Evolutionary conservation across 2,113 vertebrate genomes (phyloP), one percentile per base, ranked within the genome.

Genomic region (Menidia beryllina): DNA sequence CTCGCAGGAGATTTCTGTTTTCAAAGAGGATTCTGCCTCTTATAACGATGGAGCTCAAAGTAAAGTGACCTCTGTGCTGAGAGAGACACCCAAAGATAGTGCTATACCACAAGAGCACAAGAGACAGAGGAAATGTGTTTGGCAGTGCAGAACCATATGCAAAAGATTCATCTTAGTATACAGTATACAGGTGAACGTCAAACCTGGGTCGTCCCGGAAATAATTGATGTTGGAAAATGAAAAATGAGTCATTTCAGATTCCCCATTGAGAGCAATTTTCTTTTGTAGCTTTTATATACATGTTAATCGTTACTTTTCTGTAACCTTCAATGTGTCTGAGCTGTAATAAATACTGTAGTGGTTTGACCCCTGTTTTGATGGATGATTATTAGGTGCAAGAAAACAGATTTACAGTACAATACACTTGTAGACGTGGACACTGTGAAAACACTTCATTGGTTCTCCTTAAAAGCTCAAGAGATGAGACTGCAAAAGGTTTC

Each of bases 371-470:
- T 63, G 63, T 57, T 75, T 61, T 86, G 79, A 88, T 85, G 71
- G 75, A 51, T 86, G 86, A 90, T 66, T 54, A 65, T 54, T 75
- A 69, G 68, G 67, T 69, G 74, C 76, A 83, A 74, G 77, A 83
- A 86, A 88, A 86, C 58, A 85, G 83, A 88, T 82, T 86, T 85
- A 90, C 86, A 84, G 86, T 90, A 92, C 83, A 86, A 76, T 78
- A 89, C 84, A 83, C 71, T 72, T 79, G 82, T 79, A 77, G 71
- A 82, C 87, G 58, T 73, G 59, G 54, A 73, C 79, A 76, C 79
- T 78, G 81, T 72, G 20, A 67, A 82, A 68, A 77, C 79, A 58
- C 43, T 56, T 72, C 73, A 77, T 77, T 64, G 68, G 73, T 84
- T 88, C 70, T 39, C 47, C 77, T 81, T 77, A 74, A 77, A 84